Evolutionary conservation across 2,113 vertebrate genomes (phyloP), one percentile per base, ranked within the genome.

Genomic region (Haemorhous mexicanus): DNA sequence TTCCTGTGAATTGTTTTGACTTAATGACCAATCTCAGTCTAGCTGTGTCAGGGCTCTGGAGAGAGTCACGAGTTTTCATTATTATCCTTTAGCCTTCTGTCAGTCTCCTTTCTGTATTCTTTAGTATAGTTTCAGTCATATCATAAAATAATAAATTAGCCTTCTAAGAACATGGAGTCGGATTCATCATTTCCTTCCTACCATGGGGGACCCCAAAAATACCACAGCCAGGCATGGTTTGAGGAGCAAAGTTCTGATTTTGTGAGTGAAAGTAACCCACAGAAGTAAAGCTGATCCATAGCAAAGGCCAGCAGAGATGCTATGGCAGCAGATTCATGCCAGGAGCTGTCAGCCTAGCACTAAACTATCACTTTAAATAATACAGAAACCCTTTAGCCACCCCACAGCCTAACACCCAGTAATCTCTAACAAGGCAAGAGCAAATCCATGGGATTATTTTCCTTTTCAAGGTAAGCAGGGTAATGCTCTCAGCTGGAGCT

Each of bases 361-460:
- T 35, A 50, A 73, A 67, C 26, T 6, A 47, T 30, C 67, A 20
- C 27, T 85, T 52, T 33, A 61, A 35, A n/a, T 16, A 27, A 61
- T 50, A 58, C 46, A 76, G 73, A 72, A 93, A 50, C 32, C 46
- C 70, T 82, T 80, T 11, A 72, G 67, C 53, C 39, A 39, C 22
- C 11, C 37, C 46, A 30, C 78, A 88, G 67, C 35, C 94, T 77
- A 87, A 79, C 43, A n/a, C 59, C 63, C 59, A 18, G 32, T 84
- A 53, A 84, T 87, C 76, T 17, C 56, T 56, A 72, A 56, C 61
- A 89, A 92, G 75, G 50, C 59, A 76, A 62, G 67, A 85, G 46
- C 63, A 92, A 95, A 93, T 89, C 95, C 87, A 33, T 9, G 19
- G 75, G 82, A 93, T 95, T 93, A 73, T 83, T 95, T 90, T 85